Conservation (phyloP, 2,113 vertebrate species). For the cat (Felis catus) region F.catus_Fca126_mat1.0 CM031417.1:60314501-60315000, state of each 20-base stretch:
- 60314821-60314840: not conserved
- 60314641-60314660: not conserved
- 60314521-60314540: not conserved
- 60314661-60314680: not conserved
- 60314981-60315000: not conserved
- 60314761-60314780: not conserved
- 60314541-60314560: not conserved
- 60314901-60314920: not conserved
- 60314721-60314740: not conserved
- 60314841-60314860: accelerated
- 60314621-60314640: not conserved
- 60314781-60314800: not conserved
- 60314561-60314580: not conserved
- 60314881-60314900: not conserved
- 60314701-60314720: not conserved
- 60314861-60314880: not conserved
- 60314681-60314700: not conserved
- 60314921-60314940: not conserved
- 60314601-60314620: not conserved
- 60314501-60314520: not conserved
- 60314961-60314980: not conserved
- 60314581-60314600: not conserved
- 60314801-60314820: not conserved
- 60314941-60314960: not conserved
- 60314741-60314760: not conserved